Evolutionary conservation across 2,888 invertebrate genomes (phyloP).

Genomic region (Dryococelus australis): DNA sequence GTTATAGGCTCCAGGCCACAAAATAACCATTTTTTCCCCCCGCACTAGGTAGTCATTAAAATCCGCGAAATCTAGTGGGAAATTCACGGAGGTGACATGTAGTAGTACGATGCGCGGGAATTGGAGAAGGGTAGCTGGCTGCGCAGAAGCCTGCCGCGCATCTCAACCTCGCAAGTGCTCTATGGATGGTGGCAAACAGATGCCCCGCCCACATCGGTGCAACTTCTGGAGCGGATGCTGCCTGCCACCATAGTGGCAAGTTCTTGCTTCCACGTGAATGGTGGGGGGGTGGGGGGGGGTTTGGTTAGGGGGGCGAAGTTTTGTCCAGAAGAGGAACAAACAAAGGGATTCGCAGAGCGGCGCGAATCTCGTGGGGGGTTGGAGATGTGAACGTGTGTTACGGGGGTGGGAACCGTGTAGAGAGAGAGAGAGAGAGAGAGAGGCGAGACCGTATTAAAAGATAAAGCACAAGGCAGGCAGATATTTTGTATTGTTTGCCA

Average conservation of each 20-base stretch:
- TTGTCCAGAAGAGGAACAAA: neutral
- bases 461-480: conserved; percentile 5
- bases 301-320: neutral
- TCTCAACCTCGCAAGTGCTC: neutral
- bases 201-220: neutral
- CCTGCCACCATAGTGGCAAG: neutral
- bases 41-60: too few relatives aligned
- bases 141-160: too few relatives aligned
- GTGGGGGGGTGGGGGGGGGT: neutral
- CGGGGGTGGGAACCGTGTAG: neutral
- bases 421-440: neutral
- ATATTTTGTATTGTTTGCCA: conserved; percentile 16
- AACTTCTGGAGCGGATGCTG: neutral
- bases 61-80: too few relatives aligned
- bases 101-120: neutral
- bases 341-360: neutral
- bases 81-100: too few relatives aligned
- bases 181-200: neutral
- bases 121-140: neutral
- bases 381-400: neutral
- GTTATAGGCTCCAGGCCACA: too few relatives aligned
- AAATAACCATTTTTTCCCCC: too few relatives aligned
- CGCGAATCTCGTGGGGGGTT: neutral
- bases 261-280: neutral
- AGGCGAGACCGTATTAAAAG: neutral